Percentiles rank a stretch among this genome's conserved stretches.
Evolutionary conservation across 2,888 invertebrate species (phyloP).

Genomic region (Anthophora plumipes): DNA sequence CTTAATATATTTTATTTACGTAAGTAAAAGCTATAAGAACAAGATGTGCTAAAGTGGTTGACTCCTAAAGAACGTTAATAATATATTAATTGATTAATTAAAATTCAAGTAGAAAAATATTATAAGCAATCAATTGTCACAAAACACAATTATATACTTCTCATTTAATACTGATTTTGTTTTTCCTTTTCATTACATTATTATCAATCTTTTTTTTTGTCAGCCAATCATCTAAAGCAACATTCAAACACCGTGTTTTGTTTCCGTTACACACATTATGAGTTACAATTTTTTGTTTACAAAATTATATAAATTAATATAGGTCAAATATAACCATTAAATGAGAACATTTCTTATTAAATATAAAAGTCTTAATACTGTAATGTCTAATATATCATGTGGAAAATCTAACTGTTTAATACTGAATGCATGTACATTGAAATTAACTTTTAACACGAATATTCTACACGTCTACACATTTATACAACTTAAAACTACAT

Average conservation of each 20-base stretch:
- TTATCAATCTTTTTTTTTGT: slow-evolving; percentile 47
- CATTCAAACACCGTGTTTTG: slow-evolving; percentile 8
- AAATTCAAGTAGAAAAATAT: slow-evolving; percentile 56
- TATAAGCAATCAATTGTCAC: slow-evolving; percentile 39
- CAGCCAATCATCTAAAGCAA: slow-evolving; percentile 44
- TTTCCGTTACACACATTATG: slow-evolving; percentile 7
- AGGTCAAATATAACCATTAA: slow-evolving; percentile 35
- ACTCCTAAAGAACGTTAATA: slow-evolving; percentile 77
- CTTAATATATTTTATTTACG: slow-evolving; percentile 75
- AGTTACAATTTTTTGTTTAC: slow-evolving; percentile 27
- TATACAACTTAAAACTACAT: slow-evolving; percentile 34
- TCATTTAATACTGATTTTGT: slow-evolving; percentile 52
- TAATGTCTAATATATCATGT: slow-evolving; percentile 28
- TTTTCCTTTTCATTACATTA: slow-evolving; percentile 37
- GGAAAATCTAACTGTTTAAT: slow-evolving; percentile 43
- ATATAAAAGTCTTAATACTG: slow-evolving; percentile 37
- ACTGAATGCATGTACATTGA: slow-evolving; percentile 41
- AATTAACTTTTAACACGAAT: slow-evolving; percentile 41
- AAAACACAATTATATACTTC: slow-evolving; percentile 42
- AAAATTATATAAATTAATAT: slow-evolving; percentile 28
- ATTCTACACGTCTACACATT: slow-evolving; percentile 32
- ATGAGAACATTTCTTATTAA: slow-evolving; percentile 42
- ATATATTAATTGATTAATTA: slow-evolving; percentile 50
- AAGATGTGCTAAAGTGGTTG: slow-evolving; percentile 81
- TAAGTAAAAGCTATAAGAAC: slow-evolving; percentile 82